These are phyloP conservation scores for Betta splendens DNA, from an alignment of 2,797 vertebrate genomes.

Conservation along the genomic window DNA sequence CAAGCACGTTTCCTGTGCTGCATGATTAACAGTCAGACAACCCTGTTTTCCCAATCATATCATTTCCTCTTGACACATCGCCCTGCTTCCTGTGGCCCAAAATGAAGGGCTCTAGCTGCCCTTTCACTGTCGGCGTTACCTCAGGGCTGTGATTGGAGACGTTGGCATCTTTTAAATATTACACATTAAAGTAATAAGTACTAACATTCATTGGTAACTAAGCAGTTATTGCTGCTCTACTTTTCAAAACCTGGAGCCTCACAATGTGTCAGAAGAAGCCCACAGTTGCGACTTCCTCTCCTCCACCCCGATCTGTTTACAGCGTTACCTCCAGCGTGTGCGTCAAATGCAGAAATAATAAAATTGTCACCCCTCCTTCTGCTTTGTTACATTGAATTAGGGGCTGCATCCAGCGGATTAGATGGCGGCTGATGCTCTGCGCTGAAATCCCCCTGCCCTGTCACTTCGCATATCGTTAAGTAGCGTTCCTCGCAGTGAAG, in stretches of 20 bases:
- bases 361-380: neutral
- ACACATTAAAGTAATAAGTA: no score
- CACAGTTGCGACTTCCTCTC: neutral
- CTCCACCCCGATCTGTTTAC: conserved; percentile 4
- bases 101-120: conserved; percentile 51
- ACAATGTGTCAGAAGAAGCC: no score
- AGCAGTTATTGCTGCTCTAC: no score
- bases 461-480: conserved; percentile 53
- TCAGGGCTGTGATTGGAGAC: neutral
- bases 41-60: conserved; percentile 60
- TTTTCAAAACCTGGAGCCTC: no score
- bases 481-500: conserved; percentile 38
- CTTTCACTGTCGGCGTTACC: no score
- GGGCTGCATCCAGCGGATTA: conserved; percentile 20
- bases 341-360: conserved; percentile 9
- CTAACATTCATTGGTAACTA: no score
- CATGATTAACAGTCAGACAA: conserved; percentile 69
- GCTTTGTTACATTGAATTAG: conserved; percentile 21
- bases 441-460: conserved; percentile 44
- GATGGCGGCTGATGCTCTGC: conserved; percentile 35
- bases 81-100: conserved; percentile 68
- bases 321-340: neutral
- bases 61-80: conserved; percentile 73
- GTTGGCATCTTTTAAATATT: neutral
- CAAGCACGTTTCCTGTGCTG: conserved; percentile 69